Percentiles rank a stretch among this genome's conserved stretches.
Evolutionary conservation across 1,140 invertebrate species (phyloP).

Genomic region (Trichoplusia ni): DNA sequence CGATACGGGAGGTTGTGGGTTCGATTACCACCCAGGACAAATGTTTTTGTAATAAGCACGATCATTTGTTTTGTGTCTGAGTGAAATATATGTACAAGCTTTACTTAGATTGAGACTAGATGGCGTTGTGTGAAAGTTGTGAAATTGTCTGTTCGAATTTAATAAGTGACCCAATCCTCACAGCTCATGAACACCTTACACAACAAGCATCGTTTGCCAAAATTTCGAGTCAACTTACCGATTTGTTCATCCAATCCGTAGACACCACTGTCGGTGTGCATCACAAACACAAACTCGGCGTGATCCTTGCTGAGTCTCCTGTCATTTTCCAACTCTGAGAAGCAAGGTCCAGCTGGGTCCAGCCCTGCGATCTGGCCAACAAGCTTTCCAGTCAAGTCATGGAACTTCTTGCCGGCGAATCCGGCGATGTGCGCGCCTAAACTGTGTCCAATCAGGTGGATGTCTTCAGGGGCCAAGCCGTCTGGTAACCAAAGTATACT

Average conservation of each 20-base stretch:
- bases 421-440: constrained; percentile 92
- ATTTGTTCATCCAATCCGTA: constrained; percentile 71
- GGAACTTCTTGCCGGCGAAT: constrained; percentile 84
- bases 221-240: constrained; percentile 49
- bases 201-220: too few relatives aligned
- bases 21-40: too few relatives aligned
- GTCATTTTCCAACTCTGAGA: constrained; percentile 79
- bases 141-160: too few relatives aligned
- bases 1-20: too few relatives aligned
- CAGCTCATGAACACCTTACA: too few relatives aligned
- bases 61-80: too few relatives aligned
- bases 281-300: constrained; percentile 87
- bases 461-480: constrained; percentile 68
- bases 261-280: constrained; percentile 86
- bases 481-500: constrained; percentile 39
- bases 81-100: too few relatives aligned
- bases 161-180: too few relatives aligned
- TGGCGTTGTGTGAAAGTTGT: too few relatives aligned
- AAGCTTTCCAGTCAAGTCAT: constrained; percentile 61
- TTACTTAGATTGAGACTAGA: too few relatives aligned
- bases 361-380: constrained; percentile 85
- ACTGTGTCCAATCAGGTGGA: constrained; percentile 92
- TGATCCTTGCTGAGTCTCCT: constrained; percentile 84
- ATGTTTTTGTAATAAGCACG: too few relatives aligned
- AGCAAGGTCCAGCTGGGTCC: constrained; percentile 88